A percentile compares a stretch with the other conserved stretches of the same genome.
These are phyloP conservation scores for Petroica traversi DNA, from an alignment of 2,113 vertebrate genomes.

Conservation along the genomic window DNA sequence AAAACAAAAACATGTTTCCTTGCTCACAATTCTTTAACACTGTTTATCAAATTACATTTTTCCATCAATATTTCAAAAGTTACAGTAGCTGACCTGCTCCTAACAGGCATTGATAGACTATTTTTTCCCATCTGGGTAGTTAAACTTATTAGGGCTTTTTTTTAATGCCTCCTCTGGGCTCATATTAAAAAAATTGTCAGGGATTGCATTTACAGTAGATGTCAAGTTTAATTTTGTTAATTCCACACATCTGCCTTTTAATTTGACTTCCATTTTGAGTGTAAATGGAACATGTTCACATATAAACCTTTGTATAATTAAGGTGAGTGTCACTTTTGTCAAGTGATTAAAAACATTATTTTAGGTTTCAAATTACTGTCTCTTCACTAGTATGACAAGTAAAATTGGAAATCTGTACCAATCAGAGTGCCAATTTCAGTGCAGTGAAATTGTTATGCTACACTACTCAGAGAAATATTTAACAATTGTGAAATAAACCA, in stretches of 20 bases:
- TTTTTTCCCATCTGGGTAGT: background rate
- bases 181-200: background rate
- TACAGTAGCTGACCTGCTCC: background rate
- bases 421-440: background rate
- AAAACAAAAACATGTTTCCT: background rate
- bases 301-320: slow-evolving; percentile 37
- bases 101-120: background rate
- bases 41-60: background rate
- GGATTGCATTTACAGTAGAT: background rate
- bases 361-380: slow-evolving; percentile 43
- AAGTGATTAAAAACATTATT: slow-evolving; percentile 52
- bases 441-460: background rate
- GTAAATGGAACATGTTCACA: background rate
- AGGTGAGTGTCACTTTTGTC: slow-evolving; percentile 39
- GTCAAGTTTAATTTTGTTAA: slow-evolving; percentile 47
- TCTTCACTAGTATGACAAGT: slow-evolving; percentile 32
- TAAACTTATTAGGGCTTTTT: background rate
- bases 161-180: background rate
- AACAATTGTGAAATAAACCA: background rate
- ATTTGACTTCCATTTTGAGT: slow-evolving; percentile 32
- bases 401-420: slow-evolving; percentile 22
- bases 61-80: background rate
- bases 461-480: background rate
- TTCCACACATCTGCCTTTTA: slow-evolving; percentile 31
- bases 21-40: background rate